Percentiles rank a stretch among this genome's conserved stretches.
Conservation (phyloP, 2,888 invertebrate species). For the Agonopterix arenella region DNA sequence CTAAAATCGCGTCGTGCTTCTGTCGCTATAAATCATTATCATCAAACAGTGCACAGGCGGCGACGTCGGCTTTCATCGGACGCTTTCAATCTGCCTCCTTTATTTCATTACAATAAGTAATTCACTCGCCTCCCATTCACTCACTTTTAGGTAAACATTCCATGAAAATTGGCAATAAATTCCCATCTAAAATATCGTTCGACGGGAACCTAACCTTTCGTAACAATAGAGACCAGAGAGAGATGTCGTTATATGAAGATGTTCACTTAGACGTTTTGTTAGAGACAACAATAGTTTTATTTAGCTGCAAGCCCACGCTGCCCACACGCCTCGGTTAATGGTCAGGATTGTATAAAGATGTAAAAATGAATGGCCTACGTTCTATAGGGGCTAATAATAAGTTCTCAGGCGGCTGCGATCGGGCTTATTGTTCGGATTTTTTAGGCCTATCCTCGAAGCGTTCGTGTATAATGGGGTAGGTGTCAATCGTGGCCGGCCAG, state of each 20-base stretch:
- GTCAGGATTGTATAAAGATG: conserved; percentile 71
- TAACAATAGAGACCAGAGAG: conserved; percentile 52
- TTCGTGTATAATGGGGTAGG: conserved; percentile 66
- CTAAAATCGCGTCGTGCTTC: conserved; percentile 62
- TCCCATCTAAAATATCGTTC: conserved; percentile 59
- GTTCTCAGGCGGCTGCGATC: conserved; percentile 70
- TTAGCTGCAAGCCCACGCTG: conserved; percentile 68
- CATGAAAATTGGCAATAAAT: conserved; percentile 72
- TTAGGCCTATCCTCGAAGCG: conserved; percentile 45
- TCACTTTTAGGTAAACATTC: conserved; percentile 70
- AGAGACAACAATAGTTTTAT: conserved; percentile 72
- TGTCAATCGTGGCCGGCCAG: conserved; percentile 65
- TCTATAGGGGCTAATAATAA: conserved; percentile 71
- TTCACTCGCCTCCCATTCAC: conserved; percentile 69
- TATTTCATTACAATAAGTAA: conserved; percentile 74
- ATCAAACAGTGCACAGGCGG: conserved; percentile 55
- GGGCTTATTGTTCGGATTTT: conserved; percentile 63
- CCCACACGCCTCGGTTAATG: conserved; percentile 74
- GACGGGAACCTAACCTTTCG: conserved; percentile 40
- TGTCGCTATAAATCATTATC: conserved; percentile 73
- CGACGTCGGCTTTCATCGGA: conserved; percentile 65
- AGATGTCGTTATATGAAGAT: conserved; percentile 67
- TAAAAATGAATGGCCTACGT: conserved; percentile 66
- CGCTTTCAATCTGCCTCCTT: conserved; percentile 71
- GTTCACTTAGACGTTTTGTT: conserved; percentile 72